Base-by-base conservation (phyloP, 2,888 invertebrate species). In the Drosophila pseudotakahashii region DNA sequence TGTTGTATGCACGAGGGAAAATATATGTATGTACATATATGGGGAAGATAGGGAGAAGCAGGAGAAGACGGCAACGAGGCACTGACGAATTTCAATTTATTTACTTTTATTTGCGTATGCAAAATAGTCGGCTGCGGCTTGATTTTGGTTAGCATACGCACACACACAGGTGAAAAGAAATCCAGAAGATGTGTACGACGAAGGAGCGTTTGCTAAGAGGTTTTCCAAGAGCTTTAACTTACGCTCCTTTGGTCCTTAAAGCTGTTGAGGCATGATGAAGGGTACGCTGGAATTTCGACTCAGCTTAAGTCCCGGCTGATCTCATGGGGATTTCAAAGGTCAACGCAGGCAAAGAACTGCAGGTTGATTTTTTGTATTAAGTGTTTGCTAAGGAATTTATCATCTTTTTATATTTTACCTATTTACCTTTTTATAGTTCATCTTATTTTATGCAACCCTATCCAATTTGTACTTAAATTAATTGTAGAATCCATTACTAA, bases 71-170 rank as follows among this genome's bases (percentile, higher is more conserved):
- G 37, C 30, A 52, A 37, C 32, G 42, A 32, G 54, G 64, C 50
- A 48, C 78, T 63, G 74, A 76, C 63, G 75, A 71, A 78, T 83
- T 83, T 88, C 88, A 83, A 83, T 83, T 83, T 83, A 87, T 85
- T 79, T 87, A 82, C 76, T 84, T 87, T 85, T 83, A 81, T 83
- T 83, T 87, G 72, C 77, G 66, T 83, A 87, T 83, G 82, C 88
- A 83, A 83, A 83, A 79, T 85, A 84, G 76, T 81, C 76, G 54
- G 51, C 52, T 55, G 61, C 14, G 76, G 77, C 75, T 81, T 84
- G 87, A 83, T 81, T 82, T 86, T 77, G 80, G 83, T 68, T 70
- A 71, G 59, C 70, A 66, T 70, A 68, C 23, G 3, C 26, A 19
- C 19, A 19, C 55, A 63, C 58, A 60, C 41, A 54, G 39, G 14